Conservation (phyloP, 2,888 invertebrate species). For the Cremastinae sp. region DNA sequence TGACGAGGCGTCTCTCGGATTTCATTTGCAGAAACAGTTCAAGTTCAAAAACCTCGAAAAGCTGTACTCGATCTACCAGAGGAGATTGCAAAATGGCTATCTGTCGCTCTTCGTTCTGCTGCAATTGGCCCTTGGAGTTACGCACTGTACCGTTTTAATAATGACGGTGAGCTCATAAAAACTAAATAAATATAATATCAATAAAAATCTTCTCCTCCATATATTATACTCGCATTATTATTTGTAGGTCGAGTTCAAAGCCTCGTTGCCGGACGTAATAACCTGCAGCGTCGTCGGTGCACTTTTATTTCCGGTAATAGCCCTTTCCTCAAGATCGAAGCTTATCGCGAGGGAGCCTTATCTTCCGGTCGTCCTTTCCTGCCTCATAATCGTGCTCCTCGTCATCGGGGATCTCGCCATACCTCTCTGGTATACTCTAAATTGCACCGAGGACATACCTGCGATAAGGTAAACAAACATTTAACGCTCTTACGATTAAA, state of each 20-base stretch:
- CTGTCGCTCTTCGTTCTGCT: constrained; percentile 89
- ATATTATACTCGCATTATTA: too few relatives aligned
- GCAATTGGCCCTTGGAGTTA: constrained; percentile 84
- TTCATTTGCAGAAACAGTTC: constrained; percentile 88
- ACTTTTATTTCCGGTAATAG: constrained; percentile 80
- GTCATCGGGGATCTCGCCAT: constrained; percentile 84
- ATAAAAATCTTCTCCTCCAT: background rate
- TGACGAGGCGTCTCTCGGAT: constrained; percentile 40
- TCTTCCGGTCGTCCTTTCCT: constrained; percentile 79
- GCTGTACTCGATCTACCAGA: constrained; percentile 88
- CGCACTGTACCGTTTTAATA: constrained; percentile 84
- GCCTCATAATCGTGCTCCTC: constrained; percentile 78
- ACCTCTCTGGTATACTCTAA: constrained; percentile 84
- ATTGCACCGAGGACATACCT: constrained; percentile 66
- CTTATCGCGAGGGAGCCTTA: constrained; percentile 76
- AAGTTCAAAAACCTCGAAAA: constrained; percentile 88
- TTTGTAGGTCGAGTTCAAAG: constrained; percentile 72
- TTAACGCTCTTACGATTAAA: background rate
- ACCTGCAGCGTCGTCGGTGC: constrained; percentile 80
- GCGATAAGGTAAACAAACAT: constrained; percentile 73
- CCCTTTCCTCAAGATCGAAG: constrained; percentile 81
- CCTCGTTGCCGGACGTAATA: constrained; percentile 80
- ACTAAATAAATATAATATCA: constrained; percentile 27
- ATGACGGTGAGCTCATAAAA: constrained; percentile 78
- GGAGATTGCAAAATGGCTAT: constrained; percentile 89